Conservation (phyloP, 2,797 vertebrate species). For the Delichon dasypus region DNA sequence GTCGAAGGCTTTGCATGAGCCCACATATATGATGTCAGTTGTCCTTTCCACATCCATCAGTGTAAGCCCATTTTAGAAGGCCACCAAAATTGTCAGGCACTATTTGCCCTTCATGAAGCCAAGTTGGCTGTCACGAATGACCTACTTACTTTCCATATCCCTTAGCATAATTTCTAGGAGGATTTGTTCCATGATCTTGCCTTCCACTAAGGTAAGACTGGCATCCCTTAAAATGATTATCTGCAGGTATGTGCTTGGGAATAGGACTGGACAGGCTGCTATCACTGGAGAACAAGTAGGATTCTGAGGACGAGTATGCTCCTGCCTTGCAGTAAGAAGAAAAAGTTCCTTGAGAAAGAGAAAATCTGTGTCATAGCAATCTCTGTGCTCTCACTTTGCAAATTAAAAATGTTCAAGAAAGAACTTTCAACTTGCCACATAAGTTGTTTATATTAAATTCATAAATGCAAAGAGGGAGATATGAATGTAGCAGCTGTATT, state of each 20-base stretch:
- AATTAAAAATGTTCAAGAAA: neutral
- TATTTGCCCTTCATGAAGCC: neutral
- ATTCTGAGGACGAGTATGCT: neutral
- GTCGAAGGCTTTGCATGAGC: neutral
- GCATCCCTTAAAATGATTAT: neutral
- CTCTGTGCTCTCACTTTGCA: neutral
- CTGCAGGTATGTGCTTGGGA: neutral
- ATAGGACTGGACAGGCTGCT: neutral
- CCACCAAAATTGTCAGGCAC: neutral
- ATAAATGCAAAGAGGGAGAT: neutral
- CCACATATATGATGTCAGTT: accelerated
- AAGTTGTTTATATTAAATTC: neutral
- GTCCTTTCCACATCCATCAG: neutral
- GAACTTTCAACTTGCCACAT: neutral
- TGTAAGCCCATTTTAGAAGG: neutral
- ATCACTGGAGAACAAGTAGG: neutral
- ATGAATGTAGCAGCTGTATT: neutral
- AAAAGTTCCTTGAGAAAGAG: neutral
- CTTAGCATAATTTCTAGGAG: neutral
- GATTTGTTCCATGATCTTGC: neutral
- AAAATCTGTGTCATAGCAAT: neutral
- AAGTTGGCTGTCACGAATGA: neutral
- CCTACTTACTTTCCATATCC: neutral
- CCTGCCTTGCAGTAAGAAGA: neutral
- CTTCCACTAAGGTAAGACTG: neutral